phyloP scores from a whole-genome alignment of 2,888 invertebrate species.

The Nephrotoma flavescens region DNA sequence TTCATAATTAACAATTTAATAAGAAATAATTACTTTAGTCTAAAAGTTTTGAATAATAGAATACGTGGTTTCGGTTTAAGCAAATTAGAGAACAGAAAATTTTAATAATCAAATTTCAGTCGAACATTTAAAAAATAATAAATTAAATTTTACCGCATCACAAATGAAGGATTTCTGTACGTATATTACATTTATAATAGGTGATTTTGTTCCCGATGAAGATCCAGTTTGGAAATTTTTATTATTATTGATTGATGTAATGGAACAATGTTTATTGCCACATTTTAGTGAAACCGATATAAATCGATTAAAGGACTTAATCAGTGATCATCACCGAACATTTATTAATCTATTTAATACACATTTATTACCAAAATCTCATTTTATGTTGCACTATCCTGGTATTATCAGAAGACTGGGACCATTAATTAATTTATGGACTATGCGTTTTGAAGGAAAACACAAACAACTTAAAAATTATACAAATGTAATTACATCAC shows the following conservation, averaged over 20 bases:
- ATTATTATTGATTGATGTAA: neutral
- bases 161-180: slow-evolving; percentile 10
- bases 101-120: neutral
- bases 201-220: slow-evolving; percentile 9
- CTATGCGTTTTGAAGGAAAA: slow-evolving; percentile 16
- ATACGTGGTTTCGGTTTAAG: slow-evolving; percentile 5
- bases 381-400: slow-evolving; percentile 14
- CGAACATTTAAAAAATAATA: slow-evolving; percentile 9
- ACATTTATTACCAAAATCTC: slow-evolving; percentile 14
- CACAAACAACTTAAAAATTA: slow-evolving; percentile 14
- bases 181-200: slow-evolving; percentile 9
- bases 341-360: slow-evolving; percentile 10
- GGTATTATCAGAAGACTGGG: slow-evolving; percentile 12
- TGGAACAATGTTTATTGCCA: neutral
- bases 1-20: slow-evolving; percentile 11
- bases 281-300: slow-evolving; percentile 6
- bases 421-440: slow-evolving; percentile 12
- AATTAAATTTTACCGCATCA: slow-evolving; percentile 11
- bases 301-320: slow-evolving; percentile 6
- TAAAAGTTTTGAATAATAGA: slow-evolving; percentile 5
- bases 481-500: slow-evolving; percentile 9
- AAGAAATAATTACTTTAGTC: slow-evolving; percentile 7
- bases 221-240: slow-evolving; percentile 2
- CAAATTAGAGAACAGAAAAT: neutral
- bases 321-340: slow-evolving; percentile 9